These are phyloP conservation scores for Peromyscus polionotus DNA, from an alignment of 2,113 vertebrate species.

Conservation along the genomic window DNA sequence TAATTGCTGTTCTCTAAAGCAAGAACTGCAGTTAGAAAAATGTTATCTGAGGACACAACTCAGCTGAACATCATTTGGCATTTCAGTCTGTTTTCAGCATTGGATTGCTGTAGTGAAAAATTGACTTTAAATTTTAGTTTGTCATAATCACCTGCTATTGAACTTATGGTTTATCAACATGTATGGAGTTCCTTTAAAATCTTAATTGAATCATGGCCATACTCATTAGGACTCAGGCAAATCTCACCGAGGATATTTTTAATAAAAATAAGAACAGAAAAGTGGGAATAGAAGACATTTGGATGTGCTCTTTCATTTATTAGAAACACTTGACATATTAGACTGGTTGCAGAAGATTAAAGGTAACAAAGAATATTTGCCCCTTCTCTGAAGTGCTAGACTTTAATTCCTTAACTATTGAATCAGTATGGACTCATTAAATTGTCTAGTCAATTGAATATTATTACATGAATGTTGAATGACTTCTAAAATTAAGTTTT, in stretches of 20 bases:
- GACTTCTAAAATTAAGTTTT: neutral
- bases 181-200: neutral
- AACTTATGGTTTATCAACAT: neutral
- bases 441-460: neutral
- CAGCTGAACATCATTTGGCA: conserved; percentile 73
- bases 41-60: conserved; percentile 82
- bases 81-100: conserved; percentile 73
- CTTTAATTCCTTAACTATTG: neutral
- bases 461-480: neutral
- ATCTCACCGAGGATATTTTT: neutral
- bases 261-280: neutral
- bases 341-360: neutral
- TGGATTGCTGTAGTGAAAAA: conserved; percentile 61
- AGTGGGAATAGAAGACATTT: neutral
- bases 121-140: conserved; percentile 58
- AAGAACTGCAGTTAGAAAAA: conserved; percentile 79
- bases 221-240: neutral
- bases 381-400: neutral
- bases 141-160: conserved; percentile 58
- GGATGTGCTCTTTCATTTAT: neutral
- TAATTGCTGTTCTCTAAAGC: conserved; percentile 81
- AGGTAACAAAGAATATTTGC: neutral
- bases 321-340: neutral
- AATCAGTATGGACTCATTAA: neutral
- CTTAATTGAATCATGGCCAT: neutral